Evolutionary conservation across 1,140 invertebrate species (phyloP).

Genomic region (Zaprionus capensis): DNA sequence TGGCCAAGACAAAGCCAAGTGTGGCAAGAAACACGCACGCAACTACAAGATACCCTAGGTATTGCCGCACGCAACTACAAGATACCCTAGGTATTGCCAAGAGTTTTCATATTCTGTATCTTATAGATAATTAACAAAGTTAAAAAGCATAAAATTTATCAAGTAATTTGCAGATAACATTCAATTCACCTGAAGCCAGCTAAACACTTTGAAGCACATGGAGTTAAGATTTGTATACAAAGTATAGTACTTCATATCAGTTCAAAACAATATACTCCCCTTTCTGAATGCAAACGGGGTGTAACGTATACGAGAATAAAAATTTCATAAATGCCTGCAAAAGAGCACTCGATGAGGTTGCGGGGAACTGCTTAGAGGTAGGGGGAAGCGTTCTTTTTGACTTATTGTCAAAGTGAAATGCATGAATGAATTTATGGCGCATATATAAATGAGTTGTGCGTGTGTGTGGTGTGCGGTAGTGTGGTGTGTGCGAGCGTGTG

Average conservation of each 20-base stretch:
- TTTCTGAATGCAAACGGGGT: neutral
- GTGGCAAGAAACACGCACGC: neutral
- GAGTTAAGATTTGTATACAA: no score
- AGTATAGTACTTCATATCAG: no score
- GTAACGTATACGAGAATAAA: conserved; percentile 1
- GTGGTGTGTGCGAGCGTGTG: conserved; percentile 8
- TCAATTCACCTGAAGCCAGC: no score
- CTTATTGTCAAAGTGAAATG: conserved; percentile 67
- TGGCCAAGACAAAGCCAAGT: conserved; percentile 32
- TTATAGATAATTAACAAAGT: no score
- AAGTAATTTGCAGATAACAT: no score
- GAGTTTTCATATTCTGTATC: no score
- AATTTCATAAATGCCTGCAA: conserved; percentile 59
- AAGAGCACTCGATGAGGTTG: conserved; percentile 12
- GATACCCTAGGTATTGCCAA: neutral
- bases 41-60: neutral
- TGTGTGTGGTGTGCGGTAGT: conserved; percentile 12
- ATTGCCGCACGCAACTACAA: neutral
- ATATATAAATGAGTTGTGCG: conserved; percentile 22
- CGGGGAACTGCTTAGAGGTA: neutral
- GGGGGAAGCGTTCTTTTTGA: conserved; percentile 29
- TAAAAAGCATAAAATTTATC: no score
- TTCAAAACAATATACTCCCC: neutral
- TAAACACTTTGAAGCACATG: no score
- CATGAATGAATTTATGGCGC: conserved; percentile 59